Percentiles rank a stretch among this genome's conserved stretches.
phyloP scores from a whole-genome alignment of 2,113 vertebrate species.

The Corythaixoides concolor region DNA sequence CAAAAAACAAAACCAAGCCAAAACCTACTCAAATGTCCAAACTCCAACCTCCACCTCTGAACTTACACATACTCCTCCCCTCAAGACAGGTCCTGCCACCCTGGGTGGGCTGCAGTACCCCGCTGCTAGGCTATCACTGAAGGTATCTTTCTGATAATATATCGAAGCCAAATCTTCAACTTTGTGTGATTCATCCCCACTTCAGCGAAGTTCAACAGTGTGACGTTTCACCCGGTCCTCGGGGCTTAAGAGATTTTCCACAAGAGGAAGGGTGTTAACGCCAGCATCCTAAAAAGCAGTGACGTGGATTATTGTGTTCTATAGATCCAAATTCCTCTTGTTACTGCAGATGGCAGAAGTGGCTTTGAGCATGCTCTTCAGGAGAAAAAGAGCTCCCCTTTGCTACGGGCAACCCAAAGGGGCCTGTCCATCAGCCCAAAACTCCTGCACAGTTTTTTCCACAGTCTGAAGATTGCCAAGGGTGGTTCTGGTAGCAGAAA shows the following conservation, averaged over 20 bases:
- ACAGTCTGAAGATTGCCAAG: background rate
- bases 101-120: background rate
- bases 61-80: background rate
- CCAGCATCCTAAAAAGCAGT: slow-evolving; percentile 24
- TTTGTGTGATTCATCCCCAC: background rate
- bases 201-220: background rate
- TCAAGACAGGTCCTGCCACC: rapidly evolving
- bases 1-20: background rate
- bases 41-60: background rate
- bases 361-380: background rate
- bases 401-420: background rate
- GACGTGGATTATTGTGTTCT: slow-evolving; percentile 16
- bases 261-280: slow-evolving; percentile 64
- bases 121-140: background rate
- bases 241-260: slow-evolving; percentile 49
- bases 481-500: background rate
- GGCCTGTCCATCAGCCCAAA: background rate
- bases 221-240: background rate
- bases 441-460: background rate
- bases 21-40: background rate
- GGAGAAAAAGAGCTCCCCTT: background rate
- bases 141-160: background rate
- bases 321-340: slow-evolving; percentile 24
- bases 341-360: background rate
- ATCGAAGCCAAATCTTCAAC: background rate